These are phyloP conservation scores for Smutsia temminckii DNA, from an alignment of 2,797 vertebrate species.

Conservation along the genomic window DNA sequence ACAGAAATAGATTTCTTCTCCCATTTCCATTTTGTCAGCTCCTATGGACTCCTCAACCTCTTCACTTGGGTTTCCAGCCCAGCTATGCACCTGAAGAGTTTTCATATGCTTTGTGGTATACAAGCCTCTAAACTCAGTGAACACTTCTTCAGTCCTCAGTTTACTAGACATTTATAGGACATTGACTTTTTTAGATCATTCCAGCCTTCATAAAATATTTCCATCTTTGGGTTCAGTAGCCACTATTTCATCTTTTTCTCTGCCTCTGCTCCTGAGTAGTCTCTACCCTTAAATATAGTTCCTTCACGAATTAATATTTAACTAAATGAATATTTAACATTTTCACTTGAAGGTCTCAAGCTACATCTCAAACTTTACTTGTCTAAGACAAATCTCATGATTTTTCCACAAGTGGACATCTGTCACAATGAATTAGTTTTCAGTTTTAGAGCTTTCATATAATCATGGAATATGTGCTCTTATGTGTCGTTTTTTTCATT, in stretches of 20 bases:
- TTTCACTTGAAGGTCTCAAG: background rate
- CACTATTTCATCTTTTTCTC: background rate
- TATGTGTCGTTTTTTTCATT: background rate
- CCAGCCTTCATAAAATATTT: background rate
- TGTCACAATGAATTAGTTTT: background rate
- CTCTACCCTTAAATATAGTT: background rate
- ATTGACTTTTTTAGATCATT: background rate
- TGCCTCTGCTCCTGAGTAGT: background rate
- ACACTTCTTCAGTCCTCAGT: fast-evolving
- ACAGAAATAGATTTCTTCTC: background rate
- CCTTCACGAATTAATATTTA: slow-evolving; percentile 37
- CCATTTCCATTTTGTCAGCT: background rate
- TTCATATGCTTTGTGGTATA: background rate
- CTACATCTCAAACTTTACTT: background rate
- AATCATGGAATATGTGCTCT: background rate
- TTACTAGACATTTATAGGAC: background rate
- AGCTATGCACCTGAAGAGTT: background rate
- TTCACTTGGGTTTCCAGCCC: background rate
- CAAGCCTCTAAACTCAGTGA: background rate
- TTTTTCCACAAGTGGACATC: background rate
- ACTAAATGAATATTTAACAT: background rate
- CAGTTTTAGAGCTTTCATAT: background rate
- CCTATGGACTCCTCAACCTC: background rate
- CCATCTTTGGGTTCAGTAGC: background rate
- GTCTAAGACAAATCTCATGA: background rate